Evolutionary conservation across 2,113 vertebrate genomes (phyloP).

Genomic region (Nycticryphes semicollaris): DNA sequence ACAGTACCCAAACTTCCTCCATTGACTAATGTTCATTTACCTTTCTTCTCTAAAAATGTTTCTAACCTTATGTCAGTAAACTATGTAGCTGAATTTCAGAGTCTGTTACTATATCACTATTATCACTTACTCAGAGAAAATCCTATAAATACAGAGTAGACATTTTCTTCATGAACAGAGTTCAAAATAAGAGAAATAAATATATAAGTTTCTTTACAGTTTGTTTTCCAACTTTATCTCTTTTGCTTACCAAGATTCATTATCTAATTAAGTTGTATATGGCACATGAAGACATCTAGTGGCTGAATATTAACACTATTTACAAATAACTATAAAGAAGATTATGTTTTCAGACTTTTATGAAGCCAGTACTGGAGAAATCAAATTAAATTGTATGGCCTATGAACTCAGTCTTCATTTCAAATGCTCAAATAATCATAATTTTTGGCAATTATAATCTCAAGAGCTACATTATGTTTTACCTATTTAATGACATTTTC

Average conservation of each 20-base stretch:
- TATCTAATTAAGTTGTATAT: not conserved
- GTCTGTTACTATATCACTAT: not conserved
- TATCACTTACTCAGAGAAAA: not conserved
- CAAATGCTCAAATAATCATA: not conserved
- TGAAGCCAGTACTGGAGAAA: not conserved
- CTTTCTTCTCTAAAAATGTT: not conserved
- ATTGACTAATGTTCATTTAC: not conserved
- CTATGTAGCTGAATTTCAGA: not conserved
- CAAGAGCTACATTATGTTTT: not conserved
- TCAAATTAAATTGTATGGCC: not conserved
- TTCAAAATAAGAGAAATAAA: not conserved
- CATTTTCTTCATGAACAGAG: not conserved
- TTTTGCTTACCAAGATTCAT: not conserved
- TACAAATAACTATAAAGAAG: not conserved
- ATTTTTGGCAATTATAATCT: not conserved
- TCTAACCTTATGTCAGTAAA: not conserved
- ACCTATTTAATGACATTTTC: not conserved
- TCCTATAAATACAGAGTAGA: not conserved
- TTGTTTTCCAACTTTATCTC: not conserved
- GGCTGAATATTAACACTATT: not conserved
- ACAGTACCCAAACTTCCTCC: not conserved
- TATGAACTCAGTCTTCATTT: not conserved
- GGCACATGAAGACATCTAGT: conserved; percentile 30
- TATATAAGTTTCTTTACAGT: not conserved
- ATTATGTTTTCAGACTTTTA: not conserved